Percentiles rank a stretch among this genome's conserved stretches.
Evolutionary conservation across 2,888 invertebrate genomes (phyloP).

Genomic region (Tribolium freemani): DNA sequence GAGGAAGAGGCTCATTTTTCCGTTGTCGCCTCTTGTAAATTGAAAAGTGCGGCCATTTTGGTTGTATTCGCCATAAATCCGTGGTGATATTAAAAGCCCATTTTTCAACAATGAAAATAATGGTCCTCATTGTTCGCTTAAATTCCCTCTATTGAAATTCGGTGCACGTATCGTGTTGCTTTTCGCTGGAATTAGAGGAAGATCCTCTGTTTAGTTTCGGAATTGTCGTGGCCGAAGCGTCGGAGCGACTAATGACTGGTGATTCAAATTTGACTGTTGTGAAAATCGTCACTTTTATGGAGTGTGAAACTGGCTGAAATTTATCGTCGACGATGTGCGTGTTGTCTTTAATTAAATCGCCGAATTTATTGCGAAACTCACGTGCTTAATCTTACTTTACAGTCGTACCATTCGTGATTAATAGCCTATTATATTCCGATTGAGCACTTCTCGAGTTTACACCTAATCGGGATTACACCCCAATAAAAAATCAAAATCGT

Average conservation of each 20-base stretch:
- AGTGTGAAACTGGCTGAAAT: background rate
- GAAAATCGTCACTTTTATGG: background rate
- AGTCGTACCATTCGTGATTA: conserved; percentile 24
- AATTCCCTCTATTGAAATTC: conserved; percentile 21
- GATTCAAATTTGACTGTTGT: background rate
- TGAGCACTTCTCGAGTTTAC: conserved; percentile 24
- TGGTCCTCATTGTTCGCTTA: conserved; percentile 15
- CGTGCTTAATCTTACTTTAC: conserved; percentile 33
- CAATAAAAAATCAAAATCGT: conserved; percentile 8
- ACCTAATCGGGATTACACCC: conserved; percentile 17
- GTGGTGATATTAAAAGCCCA: conserved; percentile 19
- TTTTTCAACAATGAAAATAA: conserved; percentile 23
- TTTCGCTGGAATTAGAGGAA: conserved; percentile 19
- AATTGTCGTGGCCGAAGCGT: background rate
- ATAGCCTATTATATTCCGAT: conserved; percentile 28
- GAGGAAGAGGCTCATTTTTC: no score
- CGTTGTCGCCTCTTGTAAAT: background rate
- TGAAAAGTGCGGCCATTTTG: background rate
- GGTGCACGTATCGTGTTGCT: conserved; percentile 28
- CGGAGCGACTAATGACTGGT: background rate
- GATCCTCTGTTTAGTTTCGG: conserved; percentile 23
- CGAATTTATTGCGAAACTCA: conserved; percentile 27
- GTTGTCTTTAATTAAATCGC: conserved; percentile 25
- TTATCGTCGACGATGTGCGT: conserved; percentile 16
- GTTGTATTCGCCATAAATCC: conserved; percentile 6